These are phyloP conservation scores for Conger conger DNA, from an alignment of 2,113 vertebrate species.

Conservation along the genomic window DNA sequence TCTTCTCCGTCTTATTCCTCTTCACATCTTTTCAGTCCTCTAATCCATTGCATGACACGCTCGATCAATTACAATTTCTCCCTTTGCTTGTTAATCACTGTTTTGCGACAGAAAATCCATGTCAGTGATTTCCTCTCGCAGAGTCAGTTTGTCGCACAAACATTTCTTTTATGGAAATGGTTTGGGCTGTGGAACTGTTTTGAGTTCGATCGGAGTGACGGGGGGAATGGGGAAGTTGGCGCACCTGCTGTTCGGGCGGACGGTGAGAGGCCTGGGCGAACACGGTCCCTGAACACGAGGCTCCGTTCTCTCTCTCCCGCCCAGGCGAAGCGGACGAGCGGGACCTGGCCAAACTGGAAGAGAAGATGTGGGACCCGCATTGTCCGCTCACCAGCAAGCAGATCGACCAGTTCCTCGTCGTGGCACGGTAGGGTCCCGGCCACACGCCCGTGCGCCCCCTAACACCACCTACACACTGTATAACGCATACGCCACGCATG, in stretches of 20 bases:
- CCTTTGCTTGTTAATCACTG: background rate
- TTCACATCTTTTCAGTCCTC: background rate
- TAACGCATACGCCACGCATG: too few species aligned
- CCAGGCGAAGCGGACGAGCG: slow-evolving; percentile 89
- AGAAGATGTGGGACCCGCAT: slow-evolving; percentile 96
- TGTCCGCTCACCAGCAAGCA: slow-evolving; percentile 93
- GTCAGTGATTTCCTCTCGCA: background rate
- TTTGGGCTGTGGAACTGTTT: background rate
- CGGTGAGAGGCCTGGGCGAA: background rate
- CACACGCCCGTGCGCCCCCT: background rate
- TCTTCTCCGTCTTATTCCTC: background rate
- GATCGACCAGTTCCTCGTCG: slow-evolving; percentile 97
- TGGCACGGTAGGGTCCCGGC: slow-evolving; percentile 79
- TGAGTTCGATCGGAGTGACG: background rate
- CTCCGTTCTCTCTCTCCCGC: slow-evolving; percentile 8
- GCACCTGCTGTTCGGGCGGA: background rate
- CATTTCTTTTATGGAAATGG: background rate
- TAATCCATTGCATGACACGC: background rate
- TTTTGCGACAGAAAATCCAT: background rate
- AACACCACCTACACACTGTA: too few species aligned
- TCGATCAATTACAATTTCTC: background rate
- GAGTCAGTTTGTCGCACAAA: background rate
- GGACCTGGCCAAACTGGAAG: slow-evolving; percentile 93
- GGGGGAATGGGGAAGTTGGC: background rate
- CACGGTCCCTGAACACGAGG: background rate